These are phyloP conservation scores for Galaxias olidus DNA, from an alignment of 2,797 vertebrate species.

Conservation along the genomic window DNA sequence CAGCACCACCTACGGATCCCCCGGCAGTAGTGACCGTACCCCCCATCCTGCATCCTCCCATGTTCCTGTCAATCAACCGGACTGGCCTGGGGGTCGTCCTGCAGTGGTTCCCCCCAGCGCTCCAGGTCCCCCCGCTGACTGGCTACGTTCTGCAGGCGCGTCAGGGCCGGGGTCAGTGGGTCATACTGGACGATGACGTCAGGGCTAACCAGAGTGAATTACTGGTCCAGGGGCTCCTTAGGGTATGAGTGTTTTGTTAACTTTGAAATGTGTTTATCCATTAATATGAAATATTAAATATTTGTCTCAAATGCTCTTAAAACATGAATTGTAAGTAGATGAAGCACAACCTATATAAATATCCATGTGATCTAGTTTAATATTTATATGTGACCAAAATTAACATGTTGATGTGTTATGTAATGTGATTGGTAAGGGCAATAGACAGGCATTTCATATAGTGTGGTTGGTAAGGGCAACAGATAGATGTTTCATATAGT, in stretches of 20 bases:
- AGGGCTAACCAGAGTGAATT: constrained; percentile 79
- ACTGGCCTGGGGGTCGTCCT: constrained; percentile 83
- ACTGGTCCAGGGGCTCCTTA: constrained; percentile 87
- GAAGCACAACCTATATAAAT: too few species aligned
- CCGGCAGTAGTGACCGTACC: constrained; percentile 49
- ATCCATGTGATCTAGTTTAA: too few species aligned
- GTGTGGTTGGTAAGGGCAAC: not conserved
- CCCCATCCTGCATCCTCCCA: constrained; percentile 80
- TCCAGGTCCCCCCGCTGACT: constrained; percentile 73
- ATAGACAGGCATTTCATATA: too few species aligned
- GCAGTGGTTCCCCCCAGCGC: constrained; percentile 81
- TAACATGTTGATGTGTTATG: not conserved
- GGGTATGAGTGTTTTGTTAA: constrained; percentile 72
- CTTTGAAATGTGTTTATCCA: too few species aligned
- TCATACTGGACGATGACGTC: constrained; percentile 82
- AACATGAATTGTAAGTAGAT: not conserved
- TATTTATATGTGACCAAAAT: too few species aligned
- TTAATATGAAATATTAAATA: too few species aligned
- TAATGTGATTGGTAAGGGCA: not conserved
- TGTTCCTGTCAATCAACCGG: constrained; percentile 79
- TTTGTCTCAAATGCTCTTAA: too few species aligned
- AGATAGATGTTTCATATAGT: too few species aligned
- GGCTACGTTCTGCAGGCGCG: constrained; percentile 86
- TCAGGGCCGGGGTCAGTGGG: constrained; percentile 82
- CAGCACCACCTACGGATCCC: constrained; percentile 66